These are phyloP conservation scores for Caloenas nicobarica DNA, from an alignment of 2,113 vertebrate genomes.

Conservation along the genomic window DNA sequence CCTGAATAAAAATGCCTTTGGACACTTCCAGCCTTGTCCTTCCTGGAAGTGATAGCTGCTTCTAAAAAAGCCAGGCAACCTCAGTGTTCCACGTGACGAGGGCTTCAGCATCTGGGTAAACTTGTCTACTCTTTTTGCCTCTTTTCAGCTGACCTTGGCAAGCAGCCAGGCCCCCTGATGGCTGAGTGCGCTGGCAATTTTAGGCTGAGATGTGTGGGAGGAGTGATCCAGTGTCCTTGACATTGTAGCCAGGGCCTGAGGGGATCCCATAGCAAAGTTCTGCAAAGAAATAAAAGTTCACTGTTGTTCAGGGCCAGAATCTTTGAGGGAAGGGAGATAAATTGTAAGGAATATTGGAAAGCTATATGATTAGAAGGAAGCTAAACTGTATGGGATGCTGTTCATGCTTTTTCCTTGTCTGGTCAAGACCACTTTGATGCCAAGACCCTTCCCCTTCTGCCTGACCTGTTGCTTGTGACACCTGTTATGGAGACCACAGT, in stretches of 20 bases:
- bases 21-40: not conserved
- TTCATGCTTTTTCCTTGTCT: not conserved
- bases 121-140: not conserved
- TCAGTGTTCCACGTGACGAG: not conserved
- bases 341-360: not conserved
- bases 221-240: not conserved
- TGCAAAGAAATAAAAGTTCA: not conserved
- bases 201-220: not conserved
- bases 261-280: not conserved
- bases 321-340: not conserved
- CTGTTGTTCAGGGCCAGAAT: not conserved
- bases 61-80: constrained; percentile 11
- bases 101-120: not conserved
- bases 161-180: not conserved
- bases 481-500: not conserved
- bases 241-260: not conserved
- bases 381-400: not conserved
- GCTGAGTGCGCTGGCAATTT: not conserved
- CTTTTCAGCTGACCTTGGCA: not conserved
- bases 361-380: not conserved
- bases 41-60: not conserved
- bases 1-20: constrained; percentile 26
- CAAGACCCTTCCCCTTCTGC: not conserved
- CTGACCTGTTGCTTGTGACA: not conserved
- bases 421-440: not conserved